These are phyloP conservation scores for Sturmia bella DNA, from an alignment of 2,888 invertebrate species.

Conservation along the genomic window DNA sequence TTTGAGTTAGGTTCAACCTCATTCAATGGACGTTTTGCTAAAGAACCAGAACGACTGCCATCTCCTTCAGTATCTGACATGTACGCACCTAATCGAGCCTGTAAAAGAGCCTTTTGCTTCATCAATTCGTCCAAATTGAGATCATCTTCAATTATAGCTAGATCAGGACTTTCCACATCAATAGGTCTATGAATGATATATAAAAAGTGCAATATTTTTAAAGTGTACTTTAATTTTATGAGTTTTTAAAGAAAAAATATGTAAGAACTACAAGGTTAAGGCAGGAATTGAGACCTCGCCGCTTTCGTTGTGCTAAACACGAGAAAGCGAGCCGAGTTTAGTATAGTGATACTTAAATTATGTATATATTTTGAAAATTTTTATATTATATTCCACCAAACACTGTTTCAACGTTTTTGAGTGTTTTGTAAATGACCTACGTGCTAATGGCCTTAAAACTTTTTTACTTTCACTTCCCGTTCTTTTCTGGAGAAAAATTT, in stretches of 20 bases:
- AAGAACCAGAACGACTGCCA: conserved; percentile 77
- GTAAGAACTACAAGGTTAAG: too few species aligned
- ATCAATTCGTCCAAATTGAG: conserved; percentile 93
- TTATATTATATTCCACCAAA: too few species aligned
- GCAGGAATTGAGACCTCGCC: too few species aligned
- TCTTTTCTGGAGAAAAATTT: too few species aligned
- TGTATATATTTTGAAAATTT: background rate
- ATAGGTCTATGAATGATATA: conserved; percentile 77
- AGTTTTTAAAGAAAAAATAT: too few species aligned
- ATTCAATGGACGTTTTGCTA: conserved; percentile 52
- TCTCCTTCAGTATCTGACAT: conserved; percentile 87
- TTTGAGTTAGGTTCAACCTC: conserved; percentile 15
- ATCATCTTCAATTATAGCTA: conserved; percentile 91
- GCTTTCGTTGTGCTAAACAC: background rate
- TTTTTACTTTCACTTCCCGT: too few species aligned
- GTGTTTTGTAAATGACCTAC: too few species aligned
- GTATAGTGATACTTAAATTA: background rate
- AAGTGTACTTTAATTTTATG: background rate
- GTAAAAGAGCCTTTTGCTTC: conserved; percentile 92
- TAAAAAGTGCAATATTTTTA: background rate
- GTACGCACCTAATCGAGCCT: conserved; percentile 90
- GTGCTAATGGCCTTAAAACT: too few species aligned
- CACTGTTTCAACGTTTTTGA: too few species aligned
- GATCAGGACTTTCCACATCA: conserved; percentile 88
- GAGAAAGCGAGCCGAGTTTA: background rate